Conservation (phyloP, 1,140 invertebrate genomes). For the Orussus abietinus region DNA sequence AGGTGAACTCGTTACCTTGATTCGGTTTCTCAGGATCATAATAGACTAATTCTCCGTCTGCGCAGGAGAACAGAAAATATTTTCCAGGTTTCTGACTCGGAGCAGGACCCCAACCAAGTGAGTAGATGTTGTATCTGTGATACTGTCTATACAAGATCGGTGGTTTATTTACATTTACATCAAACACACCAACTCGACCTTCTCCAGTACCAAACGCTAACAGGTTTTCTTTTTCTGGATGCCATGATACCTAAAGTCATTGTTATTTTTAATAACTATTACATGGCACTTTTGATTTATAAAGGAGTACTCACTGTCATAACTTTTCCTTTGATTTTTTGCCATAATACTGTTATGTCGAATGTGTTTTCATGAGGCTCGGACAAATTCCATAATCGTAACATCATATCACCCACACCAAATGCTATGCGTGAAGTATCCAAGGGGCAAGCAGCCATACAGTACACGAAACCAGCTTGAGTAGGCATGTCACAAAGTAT, state of each 20-base stretch:
- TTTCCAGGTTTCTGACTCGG: conserved; percentile 25
- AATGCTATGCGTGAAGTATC: conserved; percentile 68
- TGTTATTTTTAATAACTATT: conserved; percentile 11
- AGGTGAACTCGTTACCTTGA: conserved; percentile 42
- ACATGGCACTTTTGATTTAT: background rate
- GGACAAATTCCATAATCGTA: conserved; percentile 69
- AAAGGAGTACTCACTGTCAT: conserved; percentile 52
- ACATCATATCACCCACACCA: conserved; percentile 65
- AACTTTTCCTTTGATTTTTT: conserved; percentile 71
- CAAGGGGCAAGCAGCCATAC: conserved; percentile 62
- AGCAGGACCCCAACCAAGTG: conserved; percentile 49
- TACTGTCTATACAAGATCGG: conserved; percentile 44
- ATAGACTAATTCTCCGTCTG: conserved; percentile 50
- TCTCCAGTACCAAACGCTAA: conserved; percentile 75
- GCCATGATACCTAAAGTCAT: conserved; percentile 63
- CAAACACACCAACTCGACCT: conserved; percentile 60
- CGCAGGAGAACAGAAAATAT: conserved; percentile 53
- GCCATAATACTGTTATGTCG: conserved; percentile 58
- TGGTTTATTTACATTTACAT: conserved; percentile 41
- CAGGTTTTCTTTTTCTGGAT: conserved; percentile 68
- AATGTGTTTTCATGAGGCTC: conserved; percentile 48
- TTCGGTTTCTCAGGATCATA: conserved; percentile 48
- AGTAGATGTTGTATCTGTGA: conserved; percentile 42
- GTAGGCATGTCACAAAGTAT: conserved; percentile 57
- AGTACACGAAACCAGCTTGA: conserved; percentile 65